Conservation (phyloP, 2,797 vertebrate genomes). For the Micromesistius poutassou region DNA sequence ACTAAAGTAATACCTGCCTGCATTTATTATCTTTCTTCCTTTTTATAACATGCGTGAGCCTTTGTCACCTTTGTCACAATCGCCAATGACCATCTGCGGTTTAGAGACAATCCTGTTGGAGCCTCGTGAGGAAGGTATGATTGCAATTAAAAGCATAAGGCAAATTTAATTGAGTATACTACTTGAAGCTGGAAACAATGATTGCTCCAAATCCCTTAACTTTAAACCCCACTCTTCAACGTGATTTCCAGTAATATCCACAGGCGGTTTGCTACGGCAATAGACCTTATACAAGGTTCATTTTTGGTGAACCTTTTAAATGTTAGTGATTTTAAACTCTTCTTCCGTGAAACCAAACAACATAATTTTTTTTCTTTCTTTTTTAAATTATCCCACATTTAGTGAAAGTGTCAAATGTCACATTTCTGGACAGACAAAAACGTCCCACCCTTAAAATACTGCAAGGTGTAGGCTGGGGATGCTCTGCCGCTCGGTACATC, state of each 20-base stretch:
- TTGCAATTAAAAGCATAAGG: constrained; percentile 97
- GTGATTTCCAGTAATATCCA: constrained; percentile 23
- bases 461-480: neutral
- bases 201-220: constrained; percentile 76
- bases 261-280: constrained; percentile 21
- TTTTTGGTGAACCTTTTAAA: neutral
- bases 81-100: constrained; percentile 96
- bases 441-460: neutral
- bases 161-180: constrained; percentile 99
- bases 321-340: constrained; percentile 4
- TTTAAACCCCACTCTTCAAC: constrained; percentile 48
- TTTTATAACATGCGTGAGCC: constrained; percentile 56
- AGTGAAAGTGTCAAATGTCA: neutral
- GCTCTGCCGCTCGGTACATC: constrained; percentile 34
- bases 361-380: too few species aligned
- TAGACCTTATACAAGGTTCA: too few species aligned
- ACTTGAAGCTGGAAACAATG: constrained; percentile 88
- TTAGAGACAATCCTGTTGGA: constrained; percentile 83
- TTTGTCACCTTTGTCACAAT: constrained; percentile 83
- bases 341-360: neutral
- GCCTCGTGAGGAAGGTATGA: constrained; percentile 89
- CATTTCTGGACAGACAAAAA: neutral
- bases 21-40: constrained; percentile 34
- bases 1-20: constrained; percentile 14
- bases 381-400: too few species aligned